phyloP scores from a whole-genome alignment of 2,113 vertebrate genomes.

The Nasalis larvatus region DNA sequence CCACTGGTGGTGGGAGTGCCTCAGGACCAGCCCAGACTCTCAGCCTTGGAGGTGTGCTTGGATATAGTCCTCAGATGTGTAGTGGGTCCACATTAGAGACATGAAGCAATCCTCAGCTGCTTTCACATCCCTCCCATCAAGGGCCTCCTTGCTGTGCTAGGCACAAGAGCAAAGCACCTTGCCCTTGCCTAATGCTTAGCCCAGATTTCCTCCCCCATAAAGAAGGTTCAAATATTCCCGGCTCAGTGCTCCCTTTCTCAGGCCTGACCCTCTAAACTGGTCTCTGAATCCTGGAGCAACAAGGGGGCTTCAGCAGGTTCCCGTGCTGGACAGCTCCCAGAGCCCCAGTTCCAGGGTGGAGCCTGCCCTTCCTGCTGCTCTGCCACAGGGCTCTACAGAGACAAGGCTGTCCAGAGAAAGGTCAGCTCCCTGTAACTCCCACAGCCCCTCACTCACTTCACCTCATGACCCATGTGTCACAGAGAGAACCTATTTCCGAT shows the following conservation, averaged over 20 bases:
- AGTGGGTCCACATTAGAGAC: background rate
- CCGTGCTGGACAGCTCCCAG: constrained; percentile 80
- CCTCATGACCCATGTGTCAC: too few relatives aligned
- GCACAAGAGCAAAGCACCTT: background rate
- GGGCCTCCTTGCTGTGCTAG: background rate
- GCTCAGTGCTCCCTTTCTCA: background rate
- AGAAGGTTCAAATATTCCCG: background rate
- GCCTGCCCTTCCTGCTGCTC: background rate
- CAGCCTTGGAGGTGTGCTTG: background rate
- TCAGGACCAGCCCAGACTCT: background rate
- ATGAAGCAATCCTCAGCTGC: background rate
- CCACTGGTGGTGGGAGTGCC: background rate
- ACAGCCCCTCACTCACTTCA: too few relatives aligned
- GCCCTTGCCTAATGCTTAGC: background rate
- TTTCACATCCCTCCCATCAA: background rate
- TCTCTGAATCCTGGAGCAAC: background rate
- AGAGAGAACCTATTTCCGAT: background rate
- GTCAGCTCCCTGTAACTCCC: background rate
- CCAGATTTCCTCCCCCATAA: too few relatives aligned
- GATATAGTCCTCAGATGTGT: background rate
- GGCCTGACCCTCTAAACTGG: background rate
- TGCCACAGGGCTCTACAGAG: background rate
- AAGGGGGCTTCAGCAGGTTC: constrained; percentile 66
- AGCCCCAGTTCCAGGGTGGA: background rate
- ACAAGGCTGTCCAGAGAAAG: background rate